Evolutionary conservation across 2,113 vertebrate genomes (phyloP).

Genomic region (Oxygymnocypris stewartii): DNA sequence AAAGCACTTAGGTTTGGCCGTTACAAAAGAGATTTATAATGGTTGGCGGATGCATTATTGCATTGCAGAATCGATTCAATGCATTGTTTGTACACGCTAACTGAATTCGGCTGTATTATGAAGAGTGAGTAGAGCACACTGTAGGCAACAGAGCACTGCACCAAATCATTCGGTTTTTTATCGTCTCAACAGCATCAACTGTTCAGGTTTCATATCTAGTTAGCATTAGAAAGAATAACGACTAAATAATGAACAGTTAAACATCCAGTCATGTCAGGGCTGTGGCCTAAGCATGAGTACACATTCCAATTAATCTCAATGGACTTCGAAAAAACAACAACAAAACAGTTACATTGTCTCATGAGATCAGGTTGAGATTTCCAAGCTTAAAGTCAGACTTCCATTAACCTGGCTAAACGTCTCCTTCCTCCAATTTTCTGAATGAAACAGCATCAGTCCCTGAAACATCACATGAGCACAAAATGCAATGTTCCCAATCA

Average conservation of each 20-base stretch:
- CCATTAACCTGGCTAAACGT: not conserved
- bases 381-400: not conserved
- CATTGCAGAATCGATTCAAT: constrained; percentile 25
- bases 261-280: not conserved
- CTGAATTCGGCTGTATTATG: constrained; percentile 9
- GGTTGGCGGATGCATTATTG: constrained; percentile 5
- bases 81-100: constrained; percentile 26
- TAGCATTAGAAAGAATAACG: constrained; percentile 13
- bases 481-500: not conserved
- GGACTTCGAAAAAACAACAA: not conserved
- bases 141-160: not conserved
- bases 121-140: constrained; percentile 4
- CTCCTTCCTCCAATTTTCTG: not conserved
- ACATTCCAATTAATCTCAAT: not conserved
- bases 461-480: not conserved
- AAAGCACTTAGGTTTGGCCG: constrained; percentile 21
- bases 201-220: constrained; percentile 4
- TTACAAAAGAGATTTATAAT: constrained; percentile 28
- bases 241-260: constrained; percentile 19
- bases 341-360: not conserved
- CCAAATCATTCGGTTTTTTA: constrained; percentile 19
- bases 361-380: not conserved
- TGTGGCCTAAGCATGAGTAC: not conserved
- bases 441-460: not conserved
- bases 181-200: not conserved